A percentile compares a stretch with the other conserved stretches of the same genome.
Evolutionary conservation across 2,888 invertebrate genomes (phyloP).

Genomic region (Zhengitettix transpicula): DNA sequence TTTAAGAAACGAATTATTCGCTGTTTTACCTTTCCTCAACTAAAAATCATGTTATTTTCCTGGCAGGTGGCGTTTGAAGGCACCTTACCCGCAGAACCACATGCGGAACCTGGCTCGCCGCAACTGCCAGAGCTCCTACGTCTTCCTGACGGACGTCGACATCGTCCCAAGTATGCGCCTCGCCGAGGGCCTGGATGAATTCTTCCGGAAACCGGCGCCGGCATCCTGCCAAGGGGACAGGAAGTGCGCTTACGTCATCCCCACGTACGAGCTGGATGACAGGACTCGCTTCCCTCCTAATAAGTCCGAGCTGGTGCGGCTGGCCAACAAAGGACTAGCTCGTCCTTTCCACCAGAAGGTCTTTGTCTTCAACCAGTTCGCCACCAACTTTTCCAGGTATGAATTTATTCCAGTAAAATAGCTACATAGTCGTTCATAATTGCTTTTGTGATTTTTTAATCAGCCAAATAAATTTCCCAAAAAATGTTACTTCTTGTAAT

Average conservation of each 20-base stretch:
- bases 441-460: too few relatives aligned
- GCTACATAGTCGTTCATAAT: too few relatives aligned
- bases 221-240: slow-evolving; percentile 16
- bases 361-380: slow-evolving; percentile 81
- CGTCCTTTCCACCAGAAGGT: slow-evolving; percentile 83
- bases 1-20: too few relatives aligned
- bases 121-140: slow-evolving; percentile 53
- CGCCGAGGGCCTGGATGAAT: slow-evolving; percentile 45
- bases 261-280: slow-evolving; percentile 74
- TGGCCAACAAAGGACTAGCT: slow-evolving; percentile 63
- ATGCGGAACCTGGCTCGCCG: slow-evolving; percentile 72
- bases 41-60: too few relatives aligned
- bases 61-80: slow-evolving; percentile 50
- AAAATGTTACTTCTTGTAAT: too few relatives aligned
- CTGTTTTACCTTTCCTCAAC: too few relatives aligned
- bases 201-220: slow-evolving; percentile 46
- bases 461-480: too few relatives aligned
- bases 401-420: slow-evolving; percentile 16
- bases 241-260: slow-evolving; percentile 73
- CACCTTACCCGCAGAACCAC: slow-evolving; percentile 80
- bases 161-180: slow-evolving; percentile 65
- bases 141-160: slow-evolving; percentile 77
- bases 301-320: slow-evolving; percentile 57
- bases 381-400: slow-evolving; percentile 77
- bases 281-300: slow-evolving; percentile 64